Evolutionary conservation across 2,113 vertebrate genomes (phyloP), one percentile per base, ranked within the genome.

Genomic region (Zeus faber): DNA sequence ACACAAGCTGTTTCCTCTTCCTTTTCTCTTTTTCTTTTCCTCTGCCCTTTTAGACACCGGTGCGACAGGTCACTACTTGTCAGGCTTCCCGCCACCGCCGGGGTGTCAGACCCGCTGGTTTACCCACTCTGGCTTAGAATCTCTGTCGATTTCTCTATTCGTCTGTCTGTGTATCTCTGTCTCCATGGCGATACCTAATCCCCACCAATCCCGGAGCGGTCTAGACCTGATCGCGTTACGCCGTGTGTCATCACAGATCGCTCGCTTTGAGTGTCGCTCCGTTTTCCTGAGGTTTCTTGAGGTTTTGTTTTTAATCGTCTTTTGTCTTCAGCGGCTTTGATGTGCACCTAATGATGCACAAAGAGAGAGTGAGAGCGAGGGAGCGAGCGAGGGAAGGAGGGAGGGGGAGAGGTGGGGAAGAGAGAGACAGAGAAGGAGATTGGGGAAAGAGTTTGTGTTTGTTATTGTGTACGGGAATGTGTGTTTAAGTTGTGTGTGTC

Each of bases 21-120:
- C 67, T 55, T 58, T 61, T 74, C 56, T 75, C 70, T 80, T 76
- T 73, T 69, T 75, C 44, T 79, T 35, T 70, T 62, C 77, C 73
- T 71, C 77, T 49, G 54, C 58, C 72, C 54, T 61, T 75, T 73
- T 72, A 82, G 62, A 72, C 40, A 18, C 4, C 75, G 59, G 64
- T 53, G 67, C 74, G 80, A 81, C 84, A 78, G 74, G 82, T 72
- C 75, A 76, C 70, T 78, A 79, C 82, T 72, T 84, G 84, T 84
- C 75, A 81, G 79, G 79, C 79, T 70, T 76, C 41, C 54, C 62
- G 72, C 62, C 69, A 50, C 72, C 50, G 58, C 58, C 58, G 80
- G 39, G 55, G 8, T 57, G 57, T 57, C 62, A 51, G 45, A 73
- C 76, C 73, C 69, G 65, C 59, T 73, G 72, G 52, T 62, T 75